Percentiles rank a stretch among this genome's conserved stretches.
These are phyloP conservation scores for Acanthurus tractus DNA, from an alignment of 2,797 vertebrate genomes.

Conservation along the genomic window DNA sequence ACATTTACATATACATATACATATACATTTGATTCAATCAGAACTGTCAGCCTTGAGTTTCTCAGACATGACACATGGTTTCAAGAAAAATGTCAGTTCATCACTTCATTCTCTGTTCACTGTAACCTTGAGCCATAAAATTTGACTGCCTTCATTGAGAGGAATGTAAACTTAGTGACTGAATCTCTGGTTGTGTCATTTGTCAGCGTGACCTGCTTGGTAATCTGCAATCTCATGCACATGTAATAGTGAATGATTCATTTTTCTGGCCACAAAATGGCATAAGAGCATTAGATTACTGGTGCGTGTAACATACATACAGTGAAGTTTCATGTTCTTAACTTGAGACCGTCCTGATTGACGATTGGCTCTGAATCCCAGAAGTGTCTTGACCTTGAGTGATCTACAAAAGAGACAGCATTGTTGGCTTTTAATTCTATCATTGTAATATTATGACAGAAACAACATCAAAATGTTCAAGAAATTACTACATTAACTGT, in stretches of 20 bases:
- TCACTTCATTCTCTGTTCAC: slow-evolving; percentile 49
- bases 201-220: slow-evolving; percentile 72
- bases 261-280: slow-evolving; percentile 23
- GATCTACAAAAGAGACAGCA: slow-evolving; percentile 64
- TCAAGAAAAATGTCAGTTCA: slow-evolving; percentile 36
- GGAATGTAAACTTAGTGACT: slow-evolving; percentile 48
- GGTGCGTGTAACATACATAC: neutral
- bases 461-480: neutral
- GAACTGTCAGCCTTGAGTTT: slow-evolving; percentile 37
- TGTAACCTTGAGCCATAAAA: slow-evolving; percentile 59
- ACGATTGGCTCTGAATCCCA: slow-evolving; percentile 30
- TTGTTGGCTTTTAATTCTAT: neutral
- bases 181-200: slow-evolving; percentile 31
- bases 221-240: slow-evolving; percentile 41
- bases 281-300: slow-evolving; percentile 4
- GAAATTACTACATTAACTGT: neutral
- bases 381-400: slow-evolving; percentile 36
- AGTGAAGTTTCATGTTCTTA: slow-evolving; percentile 29
- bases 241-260: slow-evolving; percentile 58
- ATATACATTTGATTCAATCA: slow-evolving; percentile 7
- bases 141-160: slow-evolving; percentile 19
- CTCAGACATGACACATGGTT: slow-evolving; percentile 50
- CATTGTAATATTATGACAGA: neutral
- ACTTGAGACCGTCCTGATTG: slow-evolving; percentile 42
- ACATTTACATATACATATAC: neutral